A percentile compares a stretch with the other conserved stretches of the same genome.
These are phyloP conservation scores for Phoenicopterus ruber DNA, from an alignment of 2,113 vertebrate genomes.

Conservation along the genomic window DNA sequence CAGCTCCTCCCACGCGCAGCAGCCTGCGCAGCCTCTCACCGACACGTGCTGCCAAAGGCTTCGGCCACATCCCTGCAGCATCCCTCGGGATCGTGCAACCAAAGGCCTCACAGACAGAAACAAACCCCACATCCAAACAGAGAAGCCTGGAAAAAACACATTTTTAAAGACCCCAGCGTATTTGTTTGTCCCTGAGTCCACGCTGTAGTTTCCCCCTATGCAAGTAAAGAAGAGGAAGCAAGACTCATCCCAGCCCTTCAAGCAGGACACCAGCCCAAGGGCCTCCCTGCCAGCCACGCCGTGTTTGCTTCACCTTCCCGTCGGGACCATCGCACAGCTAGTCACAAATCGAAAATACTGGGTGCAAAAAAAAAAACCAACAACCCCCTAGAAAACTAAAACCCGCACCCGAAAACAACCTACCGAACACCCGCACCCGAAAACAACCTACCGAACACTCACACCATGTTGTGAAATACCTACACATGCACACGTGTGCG, in stretches of 20 bases:
- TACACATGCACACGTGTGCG: background rate
- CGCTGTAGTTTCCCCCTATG: background rate
- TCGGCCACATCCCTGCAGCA: background rate
- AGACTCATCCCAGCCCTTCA: background rate
- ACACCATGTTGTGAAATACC: background rate
- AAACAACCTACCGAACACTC: slow-evolving; percentile 56
- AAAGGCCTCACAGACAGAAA: background rate
- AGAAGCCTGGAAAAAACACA: background rate
- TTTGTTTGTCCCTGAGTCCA: slow-evolving; percentile 54
- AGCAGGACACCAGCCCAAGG: background rate
- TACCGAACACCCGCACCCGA: slow-evolving; percentile 55
- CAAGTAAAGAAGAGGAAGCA: background rate
- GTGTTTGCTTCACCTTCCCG: background rate
- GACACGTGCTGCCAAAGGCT: background rate
- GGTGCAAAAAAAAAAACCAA: slow-evolving; percentile 44
- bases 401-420: background rate
- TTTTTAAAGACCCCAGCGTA: background rate
- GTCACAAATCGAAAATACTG: slow-evolving; percentile 66
- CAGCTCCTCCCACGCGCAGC: background rate
- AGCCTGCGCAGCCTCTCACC: background rate
- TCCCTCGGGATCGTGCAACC: background rate
- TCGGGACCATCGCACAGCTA: slow-evolving; percentile 48
- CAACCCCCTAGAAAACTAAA: background rate
- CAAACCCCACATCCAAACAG: background rate
- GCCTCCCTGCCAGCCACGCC: slow-evolving; percentile 31